Conservation (phyloP, 53 echinoderm and acorn worm genomes). For the Apostichopus leukothele region DNA sequence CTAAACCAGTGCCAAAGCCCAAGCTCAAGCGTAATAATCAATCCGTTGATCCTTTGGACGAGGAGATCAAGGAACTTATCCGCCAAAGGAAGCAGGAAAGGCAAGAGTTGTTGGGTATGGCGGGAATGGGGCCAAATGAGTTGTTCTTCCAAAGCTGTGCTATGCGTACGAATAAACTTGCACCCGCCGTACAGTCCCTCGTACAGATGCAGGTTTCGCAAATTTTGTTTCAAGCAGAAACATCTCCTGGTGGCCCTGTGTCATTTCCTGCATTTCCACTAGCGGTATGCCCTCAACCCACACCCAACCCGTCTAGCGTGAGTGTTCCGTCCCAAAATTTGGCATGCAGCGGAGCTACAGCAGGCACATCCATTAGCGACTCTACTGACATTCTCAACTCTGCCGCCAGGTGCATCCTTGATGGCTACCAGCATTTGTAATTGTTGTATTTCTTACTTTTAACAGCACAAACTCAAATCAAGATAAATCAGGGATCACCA, state of each 20-base stretch:
- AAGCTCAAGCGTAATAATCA: conserved; percentile 7
- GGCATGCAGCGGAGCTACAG: conserved; percentile 7
- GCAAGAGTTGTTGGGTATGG: not conserved
- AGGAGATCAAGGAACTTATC: not conserved
- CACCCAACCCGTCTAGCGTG: conserved; percentile 4
- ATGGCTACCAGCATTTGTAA: conserved; percentile 6
- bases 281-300: conserved; percentile 3
- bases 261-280: not conserved
- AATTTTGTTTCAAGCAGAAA: no score
- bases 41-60: not conserved
- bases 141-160: conserved; percentile 20
- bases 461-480: conserved; percentile 6
- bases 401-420: conserved; percentile 4
- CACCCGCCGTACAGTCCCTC: not conserved
- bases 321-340: conserved; percentile 2
- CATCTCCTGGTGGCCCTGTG: not conserved
- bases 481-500: conserved; percentile 10
- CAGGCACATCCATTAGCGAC: not conserved
- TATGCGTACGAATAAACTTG: conserved; percentile 11
- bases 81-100: conserved; percentile 12
- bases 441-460: not conserved
- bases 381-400: conserved; percentile 6
- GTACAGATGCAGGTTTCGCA: no score
- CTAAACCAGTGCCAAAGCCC: conserved; percentile 4
- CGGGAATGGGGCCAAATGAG: not conserved